Conservation (phyloP, 2,113 vertebrate genomes). For the Scomber japonicus region DNA sequence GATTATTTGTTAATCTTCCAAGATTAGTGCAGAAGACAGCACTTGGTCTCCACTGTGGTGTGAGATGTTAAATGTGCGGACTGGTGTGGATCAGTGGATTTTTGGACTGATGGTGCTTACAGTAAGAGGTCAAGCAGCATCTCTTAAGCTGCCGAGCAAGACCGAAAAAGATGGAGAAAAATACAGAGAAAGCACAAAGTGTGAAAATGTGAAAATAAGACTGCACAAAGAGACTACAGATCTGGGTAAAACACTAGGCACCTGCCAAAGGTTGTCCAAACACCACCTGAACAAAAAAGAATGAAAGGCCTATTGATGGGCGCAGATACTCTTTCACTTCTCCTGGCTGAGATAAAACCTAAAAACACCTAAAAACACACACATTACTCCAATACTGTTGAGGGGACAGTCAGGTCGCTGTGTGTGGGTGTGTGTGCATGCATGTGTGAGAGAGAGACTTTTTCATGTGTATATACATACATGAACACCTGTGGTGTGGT, state of each 20-base stretch:
- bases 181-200: not conserved
- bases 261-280: constrained; percentile 71
- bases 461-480: not conserved
- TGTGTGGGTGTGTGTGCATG: constrained; percentile 13
- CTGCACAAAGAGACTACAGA: constrained; percentile 54
- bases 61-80: constrained; percentile 15
- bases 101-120: not conserved
- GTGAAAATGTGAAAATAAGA: constrained; percentile 23
- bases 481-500: constrained; percentile 27
- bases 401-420: constrained; percentile 7
- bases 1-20: constrained; percentile 27
- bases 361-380: constrained; percentile 61
- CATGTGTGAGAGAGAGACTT: not conserved
- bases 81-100: constrained; percentile 9
- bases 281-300: constrained; percentile 56
- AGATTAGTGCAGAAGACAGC: constrained; percentile 19
- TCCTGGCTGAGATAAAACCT: constrained; percentile 60
- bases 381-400: constrained; percentile 25
- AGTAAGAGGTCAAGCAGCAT: constrained; percentile 8
- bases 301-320: constrained; percentile 66
- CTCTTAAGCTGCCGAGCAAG: not conserved
- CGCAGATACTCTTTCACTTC: constrained; percentile 53
- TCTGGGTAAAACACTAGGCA: constrained; percentile 40
- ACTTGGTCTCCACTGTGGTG: not conserved
- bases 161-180: constrained; percentile 1